These are phyloP conservation scores for Apodemus agrarius DNA, from an alignment of 2,797 vertebrate genomes.

Conservation along the genomic window DNA sequence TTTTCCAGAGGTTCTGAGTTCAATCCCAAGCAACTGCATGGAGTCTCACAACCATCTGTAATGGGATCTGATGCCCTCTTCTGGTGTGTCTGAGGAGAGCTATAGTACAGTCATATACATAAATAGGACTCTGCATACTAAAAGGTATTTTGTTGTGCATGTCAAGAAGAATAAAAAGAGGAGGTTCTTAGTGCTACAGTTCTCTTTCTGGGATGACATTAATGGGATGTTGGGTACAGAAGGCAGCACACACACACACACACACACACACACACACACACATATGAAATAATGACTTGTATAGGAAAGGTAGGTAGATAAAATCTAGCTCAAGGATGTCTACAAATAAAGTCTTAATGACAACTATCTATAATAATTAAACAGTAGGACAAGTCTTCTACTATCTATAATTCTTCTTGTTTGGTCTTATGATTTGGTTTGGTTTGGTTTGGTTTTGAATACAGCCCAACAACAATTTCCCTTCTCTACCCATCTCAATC, in stretches of 20 bases:
- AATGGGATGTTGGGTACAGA: not conserved
- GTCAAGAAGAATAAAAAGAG: not conserved
- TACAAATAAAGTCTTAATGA: not conserved
- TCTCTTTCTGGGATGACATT: not conserved
- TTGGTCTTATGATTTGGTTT: not conserved
- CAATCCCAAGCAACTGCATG: no score
- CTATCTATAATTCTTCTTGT: not conserved
- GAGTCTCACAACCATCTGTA: not conserved
- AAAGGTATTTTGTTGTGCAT: not conserved
- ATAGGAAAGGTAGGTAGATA: not conserved
- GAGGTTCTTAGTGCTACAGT: constrained; percentile 14
- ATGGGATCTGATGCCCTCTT: no score
- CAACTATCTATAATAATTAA: constrained; percentile 8
- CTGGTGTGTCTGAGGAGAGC: no score
- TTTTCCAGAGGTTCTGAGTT: no score
- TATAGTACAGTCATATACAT: not conserved
- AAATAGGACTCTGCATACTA: not conserved
- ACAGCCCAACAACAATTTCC: not conserved
- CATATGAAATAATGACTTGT: not conserved
- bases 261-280: no score
- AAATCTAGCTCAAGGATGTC: not conserved
- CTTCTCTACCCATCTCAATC: not conserved
- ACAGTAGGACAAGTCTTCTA: not conserved
- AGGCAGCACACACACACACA: not conserved
- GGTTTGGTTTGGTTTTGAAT: not conserved